These are phyloP conservation scores for Whitmania pigra DNA, from an alignment of 1,140 invertebrate genomes.

Conservation along the genomic window DNA sequence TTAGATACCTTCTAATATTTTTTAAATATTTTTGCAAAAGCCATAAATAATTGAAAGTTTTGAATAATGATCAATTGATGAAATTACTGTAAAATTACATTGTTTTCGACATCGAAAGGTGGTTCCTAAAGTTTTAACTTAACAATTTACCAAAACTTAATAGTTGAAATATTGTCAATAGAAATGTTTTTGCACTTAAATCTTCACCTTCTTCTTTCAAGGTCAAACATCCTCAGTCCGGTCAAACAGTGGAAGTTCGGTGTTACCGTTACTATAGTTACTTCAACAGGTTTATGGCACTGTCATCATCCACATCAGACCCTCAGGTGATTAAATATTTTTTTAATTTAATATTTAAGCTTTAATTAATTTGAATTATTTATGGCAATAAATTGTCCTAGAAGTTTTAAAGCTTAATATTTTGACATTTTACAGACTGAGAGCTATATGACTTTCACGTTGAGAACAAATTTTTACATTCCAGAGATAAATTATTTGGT, in stretches of 20 bases:
- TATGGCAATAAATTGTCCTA: too few species aligned
- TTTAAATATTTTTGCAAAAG: not conserved
- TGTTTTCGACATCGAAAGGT: too few species aligned
- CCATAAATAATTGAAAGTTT: too few species aligned
- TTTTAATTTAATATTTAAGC: too few species aligned
- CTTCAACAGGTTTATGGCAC: not conserved
- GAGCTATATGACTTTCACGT: slow-evolving; percentile 19
- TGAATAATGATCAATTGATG: too few species aligned
- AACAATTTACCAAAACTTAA: too few species aligned
- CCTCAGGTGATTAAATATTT: not conserved
- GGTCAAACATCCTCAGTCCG: slow-evolving; percentile 10
- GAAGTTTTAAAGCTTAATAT: too few species aligned
- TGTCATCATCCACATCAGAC: slow-evolving; percentile 4
- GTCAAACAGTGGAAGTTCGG: slow-evolving; percentile 7
- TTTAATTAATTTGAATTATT: too few species aligned
- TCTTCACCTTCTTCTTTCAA: not conserved
- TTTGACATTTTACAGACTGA: slow-evolving; percentile 2
- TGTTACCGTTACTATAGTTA: slow-evolving; percentile 16
- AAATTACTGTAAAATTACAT: too few species aligned
- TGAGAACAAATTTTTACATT: slow-evolving; percentile 16
- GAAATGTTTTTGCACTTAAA: too few species aligned
- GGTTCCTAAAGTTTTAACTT: too few species aligned
- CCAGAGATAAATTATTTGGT: slow-evolving; percentile 20
- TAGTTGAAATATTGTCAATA: too few species aligned
- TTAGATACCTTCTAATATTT: not conserved